These are phyloP conservation scores for Alligator sinensis DNA, from an alignment of 2,113 vertebrate genomes.

Conservation along the genomic window DNA sequence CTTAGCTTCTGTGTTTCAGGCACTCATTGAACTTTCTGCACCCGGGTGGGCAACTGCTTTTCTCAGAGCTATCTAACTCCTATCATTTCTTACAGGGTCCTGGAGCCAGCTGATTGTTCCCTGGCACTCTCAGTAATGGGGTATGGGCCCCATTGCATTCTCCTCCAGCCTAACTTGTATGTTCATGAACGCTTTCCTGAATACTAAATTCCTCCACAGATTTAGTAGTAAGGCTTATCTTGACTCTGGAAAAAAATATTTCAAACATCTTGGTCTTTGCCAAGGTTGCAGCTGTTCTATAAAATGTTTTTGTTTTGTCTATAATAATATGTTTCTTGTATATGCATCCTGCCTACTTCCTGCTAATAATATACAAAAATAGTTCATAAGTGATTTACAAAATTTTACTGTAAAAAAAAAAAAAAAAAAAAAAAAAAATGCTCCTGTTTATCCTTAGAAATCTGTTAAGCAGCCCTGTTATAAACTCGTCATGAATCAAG, in stretches of 20 bases:
- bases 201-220: background rate
- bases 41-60: too few species aligned
- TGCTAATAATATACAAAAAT: constrained; percentile 8
- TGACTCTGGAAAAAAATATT: background rate
- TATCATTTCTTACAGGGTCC: too few species aligned
- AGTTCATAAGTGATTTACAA: background rate
- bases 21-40: too few species aligned
- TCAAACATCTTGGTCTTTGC: background rate
- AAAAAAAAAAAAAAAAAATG: background rate
- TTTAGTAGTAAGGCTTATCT: background rate
- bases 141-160: too few species aligned
- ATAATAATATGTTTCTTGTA: background rate
- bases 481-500: background rate
- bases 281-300: constrained; percentile 1
- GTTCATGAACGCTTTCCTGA: background rate
- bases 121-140: too few species aligned
- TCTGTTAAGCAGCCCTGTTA: background rate
- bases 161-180: too few species aligned
- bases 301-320: background rate
- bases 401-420: background rate
- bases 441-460: background rate
- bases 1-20: too few species aligned
- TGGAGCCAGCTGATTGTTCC: too few species aligned
- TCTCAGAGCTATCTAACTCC: too few species aligned
- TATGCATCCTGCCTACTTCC: constrained; percentile 20